Evolutionary conservation across 2,797 vertebrate species (phyloP), one percentile per base, ranked within the genome.

Genomic region (Diceros bicornis): DNA sequence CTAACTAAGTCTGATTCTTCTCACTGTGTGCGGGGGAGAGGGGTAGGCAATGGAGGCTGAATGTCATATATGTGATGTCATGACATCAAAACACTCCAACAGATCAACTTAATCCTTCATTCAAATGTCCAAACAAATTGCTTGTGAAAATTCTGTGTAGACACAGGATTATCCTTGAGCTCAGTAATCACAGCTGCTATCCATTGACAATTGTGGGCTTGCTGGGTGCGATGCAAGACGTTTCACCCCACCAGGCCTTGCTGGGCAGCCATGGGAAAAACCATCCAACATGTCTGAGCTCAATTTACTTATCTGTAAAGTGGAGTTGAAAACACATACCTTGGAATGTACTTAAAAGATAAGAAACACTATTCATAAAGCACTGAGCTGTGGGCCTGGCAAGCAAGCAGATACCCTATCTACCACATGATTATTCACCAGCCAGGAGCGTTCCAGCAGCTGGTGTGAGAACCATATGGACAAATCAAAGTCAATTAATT

Each of bases 401-500:
- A 59, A 88, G 23, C 82, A 34, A 34, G 17, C 18, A 52, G 13
- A 69, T 17, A 74, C 6, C 7, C 41, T 59, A 21, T 47, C 86
- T 25, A 29, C 55, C 64, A 61, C 52, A 37, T 1, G 3, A 84
- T 89, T 37, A 29, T 47, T 50, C n/a, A 44, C 66, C 29, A 41
- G 89, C 86, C 72, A 93, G 71, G 20, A 83, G 64, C 75, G 9
- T 4, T 81, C 91, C 52, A 64, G 66, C 55, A 32, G 89, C 86
- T 47, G 37, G 17, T 23, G 5, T 29, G 86, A 94, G 78, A 62
- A 87, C 89, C 97, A 93, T 92, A 90, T 88, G 92, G 85, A 52
- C 32, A 74, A 97, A 82, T 92, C 95, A 96, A 72, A 91, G n/a
- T 66, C 88, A 92, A 69, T 79, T 59, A 91, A 84, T 91, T 88